Evolutionary conservation across 92 coral and sea anemone species (phyloP), one percentile per base, ranked within the genome.

Genomic region (Paramuricea clavata): DNA sequence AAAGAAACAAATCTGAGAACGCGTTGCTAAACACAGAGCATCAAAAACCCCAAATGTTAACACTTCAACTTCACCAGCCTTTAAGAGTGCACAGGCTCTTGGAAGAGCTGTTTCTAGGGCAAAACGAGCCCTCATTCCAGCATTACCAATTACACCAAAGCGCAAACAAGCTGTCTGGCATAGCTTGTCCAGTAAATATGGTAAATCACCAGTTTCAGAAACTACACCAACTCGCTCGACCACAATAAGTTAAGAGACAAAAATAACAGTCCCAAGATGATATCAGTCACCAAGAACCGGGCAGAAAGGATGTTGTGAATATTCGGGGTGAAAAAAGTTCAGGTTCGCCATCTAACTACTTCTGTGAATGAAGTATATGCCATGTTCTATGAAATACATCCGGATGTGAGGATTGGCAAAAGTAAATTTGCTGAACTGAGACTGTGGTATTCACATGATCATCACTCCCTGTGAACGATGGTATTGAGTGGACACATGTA

Each of bases 51-150:
- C 35, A 28, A 65, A 65, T 65, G 72, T n/a, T 21, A 22, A 65
- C 69, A 64, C 87, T 77, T 69, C 87, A 71, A 77, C 80, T 83
- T 83, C 87, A 50, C 87, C 87, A 68, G 87, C 86, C 34, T 81
- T 65, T 73, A 81, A 65, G 70, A 81, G 86, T 36, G 75, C 77
- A 61, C 86, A 56, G 27, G 64, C 64, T 23, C 64, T 56, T 17
- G 64, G 64, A 56, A 56, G 64, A 56, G 64, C 64, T 23, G 64
- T 56, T 56, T 56, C 64, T 56, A 56, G 64, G 27, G n/a, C n/a
- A 56, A 67, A 62, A 50, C 36, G 64, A 57, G 73, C n/a, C 68
- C 34, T 81, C 47, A 52, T 33, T 81, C 43, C 47, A 56, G 3
- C 64, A 11, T 56, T 56, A 23, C 64, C 64, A 17, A 56, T 13